A percentile compares a stretch with the other conserved stretches of the same genome.
phyloP scores from a whole-genome alignment of 2,888 invertebrate genomes.

The Rotaria socialis region DNA sequence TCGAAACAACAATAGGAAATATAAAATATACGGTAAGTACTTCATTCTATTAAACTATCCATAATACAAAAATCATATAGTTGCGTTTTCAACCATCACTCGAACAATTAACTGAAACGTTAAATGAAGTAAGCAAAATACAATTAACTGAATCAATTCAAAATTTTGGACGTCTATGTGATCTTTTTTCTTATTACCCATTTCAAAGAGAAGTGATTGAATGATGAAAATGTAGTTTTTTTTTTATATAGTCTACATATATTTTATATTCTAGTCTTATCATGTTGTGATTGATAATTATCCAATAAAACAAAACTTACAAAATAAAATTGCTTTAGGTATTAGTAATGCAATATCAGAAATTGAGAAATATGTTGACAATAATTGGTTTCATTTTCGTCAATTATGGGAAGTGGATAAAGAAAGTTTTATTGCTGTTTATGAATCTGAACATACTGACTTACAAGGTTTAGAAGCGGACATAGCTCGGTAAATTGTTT shows the following conservation, averaged over 20 bases:
- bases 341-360: not conserved
- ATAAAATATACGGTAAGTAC: not conserved
- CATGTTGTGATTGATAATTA: slow-evolving; percentile 1
- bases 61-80: not conserved
- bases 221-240: too few species aligned
- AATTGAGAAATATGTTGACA: slow-evolving; percentile 47
- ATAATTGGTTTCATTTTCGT: slow-evolving; percentile 72
- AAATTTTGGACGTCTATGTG: not conserved
- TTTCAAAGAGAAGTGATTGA: not conserved
- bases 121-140: not conserved
- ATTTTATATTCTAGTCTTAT: not conserved
- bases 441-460: slow-evolving; percentile 64
- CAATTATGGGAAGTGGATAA: slow-evolving; percentile 80
- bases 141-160: not conserved
- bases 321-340: not conserved
- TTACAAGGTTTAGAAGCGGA: slow-evolving; percentile 66
- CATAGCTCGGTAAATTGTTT: slow-evolving; percentile 63
- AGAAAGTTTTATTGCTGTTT: slow-evolving; percentile 68
- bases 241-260: too few species aligned
- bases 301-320: not conserved
- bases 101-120: not conserved
- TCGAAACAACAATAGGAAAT: not conserved
- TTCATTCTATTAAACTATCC: not conserved
- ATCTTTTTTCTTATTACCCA: not conserved
- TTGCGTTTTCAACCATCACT: not conserved